A percentile compares a stretch with the other conserved stretches of the same genome.
Conservation (phyloP, 2,888 invertebrate species). For the Allacma fusca region DNA sequence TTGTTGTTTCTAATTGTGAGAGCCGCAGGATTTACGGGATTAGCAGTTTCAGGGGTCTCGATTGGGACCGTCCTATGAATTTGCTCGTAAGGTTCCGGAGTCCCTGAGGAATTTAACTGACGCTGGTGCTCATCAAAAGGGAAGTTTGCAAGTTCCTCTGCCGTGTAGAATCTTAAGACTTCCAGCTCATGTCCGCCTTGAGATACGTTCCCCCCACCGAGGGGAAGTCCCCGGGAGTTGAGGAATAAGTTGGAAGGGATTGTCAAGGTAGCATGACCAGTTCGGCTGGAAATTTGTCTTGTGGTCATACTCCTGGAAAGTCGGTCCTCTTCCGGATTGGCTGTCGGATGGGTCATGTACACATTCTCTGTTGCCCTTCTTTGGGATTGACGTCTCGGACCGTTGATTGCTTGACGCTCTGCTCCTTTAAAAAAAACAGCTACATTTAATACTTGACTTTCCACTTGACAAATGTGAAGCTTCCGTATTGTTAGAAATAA, state of each 20-base stretch:
- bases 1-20: neutral
- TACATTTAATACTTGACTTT: no score
- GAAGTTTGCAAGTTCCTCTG: constrained; percentile 31
- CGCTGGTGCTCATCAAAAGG: constrained; percentile 31
- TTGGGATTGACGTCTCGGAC: neutral
- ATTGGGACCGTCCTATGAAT: no score
- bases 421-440: neutral
- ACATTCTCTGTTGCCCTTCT: constrained; percentile 18
- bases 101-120: neutral
- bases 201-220: neutral
- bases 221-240: neutral
- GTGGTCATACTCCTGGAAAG: neutral
- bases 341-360: constrained; percentile 26
- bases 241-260: constrained; percentile 13
- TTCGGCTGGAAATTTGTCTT: neutral
- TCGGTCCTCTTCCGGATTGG: constrained; percentile 2
- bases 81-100: neutral
- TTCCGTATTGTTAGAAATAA: neutral
- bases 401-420: neutral
- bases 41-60: neutral
- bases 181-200: neutral
- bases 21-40: neutral
- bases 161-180: constrained; percentile 37
- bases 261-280: constrained; percentile 3
- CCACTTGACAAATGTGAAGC: no score